Percentiles rank a stretch among this genome's conserved stretches.
These are phyloP conservation scores for Stichopus chloronotus DNA, from an alignment of 35 echinoderm and acorn worm genomes.

Conservation along the genomic window DNA sequence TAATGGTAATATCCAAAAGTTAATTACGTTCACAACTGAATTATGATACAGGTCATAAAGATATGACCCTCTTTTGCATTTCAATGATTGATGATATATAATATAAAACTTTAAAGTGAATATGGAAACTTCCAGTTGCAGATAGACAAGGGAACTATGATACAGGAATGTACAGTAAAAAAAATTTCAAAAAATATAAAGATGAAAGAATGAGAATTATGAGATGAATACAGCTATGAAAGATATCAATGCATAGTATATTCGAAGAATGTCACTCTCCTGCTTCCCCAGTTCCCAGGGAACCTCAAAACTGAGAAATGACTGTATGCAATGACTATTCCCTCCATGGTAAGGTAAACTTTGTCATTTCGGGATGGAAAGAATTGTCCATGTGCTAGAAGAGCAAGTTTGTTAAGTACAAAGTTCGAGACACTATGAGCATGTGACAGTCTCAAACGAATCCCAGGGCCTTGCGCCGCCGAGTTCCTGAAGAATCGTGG, in stretches of 20 bases:
- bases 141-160: neutral
- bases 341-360: neutral
- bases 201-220: neutral
- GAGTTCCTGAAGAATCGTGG: constrained; percentile 61
- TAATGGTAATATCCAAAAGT: no score
- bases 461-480: constrained; percentile 83
- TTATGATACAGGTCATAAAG: no score
- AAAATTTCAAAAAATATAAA: neutral
- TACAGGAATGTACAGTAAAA: constrained; percentile 42
- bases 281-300: neutral
- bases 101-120: no score
- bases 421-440: constrained; percentile 36
- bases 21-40: no score
- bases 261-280: neutral
- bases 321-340: neutral
- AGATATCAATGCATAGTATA: neutral
- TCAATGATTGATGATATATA: no score
- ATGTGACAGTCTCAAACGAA: constrained; percentile 61
- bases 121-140: neutral
- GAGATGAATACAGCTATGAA: neutral
- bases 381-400: no score
- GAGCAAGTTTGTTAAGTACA: neutral
- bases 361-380: no score
- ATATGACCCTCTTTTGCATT: no score
- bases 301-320: neutral